A percentile compares a stretch with the other conserved stretches of the same genome.
phyloP scores from a whole-genome alignment of 2,113 vertebrate species.

The Sminthopsis crassicaudata region DNA sequence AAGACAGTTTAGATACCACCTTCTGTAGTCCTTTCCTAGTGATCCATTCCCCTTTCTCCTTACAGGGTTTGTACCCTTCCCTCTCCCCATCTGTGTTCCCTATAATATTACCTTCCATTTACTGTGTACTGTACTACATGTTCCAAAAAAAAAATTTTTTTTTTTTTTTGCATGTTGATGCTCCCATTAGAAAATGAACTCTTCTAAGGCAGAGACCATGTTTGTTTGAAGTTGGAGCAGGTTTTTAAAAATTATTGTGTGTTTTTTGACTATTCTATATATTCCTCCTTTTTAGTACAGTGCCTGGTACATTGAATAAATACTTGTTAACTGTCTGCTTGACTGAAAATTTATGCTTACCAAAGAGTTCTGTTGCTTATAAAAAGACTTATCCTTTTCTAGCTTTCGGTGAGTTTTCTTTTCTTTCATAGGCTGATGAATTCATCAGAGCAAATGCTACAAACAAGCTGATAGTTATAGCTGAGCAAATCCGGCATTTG shows the following conservation, averaged over 20 bases:
- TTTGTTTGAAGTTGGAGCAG: not conserved
- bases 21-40: not conserved
- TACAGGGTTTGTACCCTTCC: too few species aligned
- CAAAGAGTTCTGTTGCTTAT: not conserved
- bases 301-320: not conserved
- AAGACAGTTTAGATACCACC: not conserved
- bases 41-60: not conserved
- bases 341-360: not conserved
- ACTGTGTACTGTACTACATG: not conserved
- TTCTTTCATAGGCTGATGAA: constrained; percentile 87
- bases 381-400: not conserved
- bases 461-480: constrained; percentile 92
- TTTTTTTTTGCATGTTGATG: not conserved
- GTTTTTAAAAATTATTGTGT: not conserved
- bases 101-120: too few species aligned
- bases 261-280: not conserved
- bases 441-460: constrained; percentile 94
- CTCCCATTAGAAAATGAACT: not conserved
- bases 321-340: not conserved
- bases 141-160: not conserved
- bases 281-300: not conserved
- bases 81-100: too few species aligned
- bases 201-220: not conserved
- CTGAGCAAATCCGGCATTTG: constrained; percentile 93
- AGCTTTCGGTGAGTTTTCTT: constrained; percentile 18